Percentiles rank a stretch among this genome's conserved stretches.
Conservation (phyloP, 2,888 invertebrate genomes). For the Monoplex corrugatus region DNA sequence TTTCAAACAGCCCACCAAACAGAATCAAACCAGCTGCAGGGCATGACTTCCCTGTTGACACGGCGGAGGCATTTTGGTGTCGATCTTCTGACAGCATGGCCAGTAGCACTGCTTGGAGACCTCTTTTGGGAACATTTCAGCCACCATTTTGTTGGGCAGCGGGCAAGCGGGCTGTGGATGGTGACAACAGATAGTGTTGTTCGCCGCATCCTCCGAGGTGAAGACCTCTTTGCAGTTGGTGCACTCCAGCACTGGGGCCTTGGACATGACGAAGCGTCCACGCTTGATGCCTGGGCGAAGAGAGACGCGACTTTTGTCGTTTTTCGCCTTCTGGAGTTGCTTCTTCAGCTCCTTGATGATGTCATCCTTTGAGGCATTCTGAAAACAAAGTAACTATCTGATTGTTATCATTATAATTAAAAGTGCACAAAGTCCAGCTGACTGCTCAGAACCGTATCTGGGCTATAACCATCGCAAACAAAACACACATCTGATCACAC, state of each 20-base stretch:
- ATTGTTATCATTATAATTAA: neutral
- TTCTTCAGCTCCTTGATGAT: neutral
- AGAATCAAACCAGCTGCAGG: constrained; percentile 15
- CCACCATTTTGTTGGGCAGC: constrained; percentile 44
- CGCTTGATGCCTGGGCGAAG: constrained; percentile 30
- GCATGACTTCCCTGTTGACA: neutral
- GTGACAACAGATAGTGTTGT: constrained; percentile 6
- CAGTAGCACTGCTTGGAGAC: constrained; percentile 40
- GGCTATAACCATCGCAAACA: neutral
- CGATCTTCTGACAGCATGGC: constrained; percentile 45
- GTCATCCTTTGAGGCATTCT: neutral
- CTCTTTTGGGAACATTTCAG: neutral
- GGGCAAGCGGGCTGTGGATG: constrained; percentile 30
- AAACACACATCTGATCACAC: no score
- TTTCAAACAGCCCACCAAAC: neutral
- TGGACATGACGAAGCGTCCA: constrained; percentile 43
- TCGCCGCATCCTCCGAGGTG: constrained; percentile 31
- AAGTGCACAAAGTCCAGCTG: neutral
- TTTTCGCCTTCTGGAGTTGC: neutral
- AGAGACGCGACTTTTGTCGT: neutral
- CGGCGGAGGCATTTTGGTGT: neutral
- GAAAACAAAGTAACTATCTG: no score
- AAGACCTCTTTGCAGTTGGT: constrained; percentile 39
- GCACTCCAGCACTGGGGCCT: constrained; percentile 26
- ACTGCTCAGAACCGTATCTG: no score